phyloP scores from a whole-genome alignment of 1,140 invertebrate species.

The Sitobion miscanthi region DNA sequence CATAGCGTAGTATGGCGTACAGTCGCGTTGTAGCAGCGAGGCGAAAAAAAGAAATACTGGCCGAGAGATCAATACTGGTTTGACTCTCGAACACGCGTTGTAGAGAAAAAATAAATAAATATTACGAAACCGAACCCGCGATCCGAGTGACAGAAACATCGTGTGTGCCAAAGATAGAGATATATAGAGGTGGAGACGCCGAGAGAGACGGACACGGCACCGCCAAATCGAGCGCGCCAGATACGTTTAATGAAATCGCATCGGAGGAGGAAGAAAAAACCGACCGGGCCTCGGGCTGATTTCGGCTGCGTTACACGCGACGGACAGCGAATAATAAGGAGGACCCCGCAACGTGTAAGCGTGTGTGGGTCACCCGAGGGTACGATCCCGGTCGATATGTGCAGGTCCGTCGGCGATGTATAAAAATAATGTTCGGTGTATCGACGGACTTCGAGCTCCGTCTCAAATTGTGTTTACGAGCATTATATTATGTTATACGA shows the following conservation, averaged over 20 bases:
- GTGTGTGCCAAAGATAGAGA: neutral
- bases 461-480: neutral
- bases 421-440: neutral
- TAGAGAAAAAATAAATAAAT: conserved; percentile 10
- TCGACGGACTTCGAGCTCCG: neutral
- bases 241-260: conserved; percentile 43
- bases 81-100: conserved; percentile 33
- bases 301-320: conserved; percentile 7
- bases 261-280: conserved; percentile 4
- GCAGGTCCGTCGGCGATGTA: neutral
- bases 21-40: neutral
- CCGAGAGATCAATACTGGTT: conserved; percentile 57
- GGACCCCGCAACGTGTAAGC: neutral
- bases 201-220: neutral
- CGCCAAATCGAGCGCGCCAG: neutral
- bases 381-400: conserved; percentile 37
- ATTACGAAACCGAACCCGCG: neutral
- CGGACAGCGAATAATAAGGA: conserved; percentile 42
- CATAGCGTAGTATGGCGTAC: no score
- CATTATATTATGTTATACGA: neutral
- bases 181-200: neutral
- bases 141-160: neutral
- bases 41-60: conserved; percentile 16
- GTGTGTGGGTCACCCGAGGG: conserved; percentile 23
- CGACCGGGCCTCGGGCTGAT: conserved; percentile 48